Conservation (phyloP, 2,113 vertebrate genomes). For the Albula glossodonta region DNA sequence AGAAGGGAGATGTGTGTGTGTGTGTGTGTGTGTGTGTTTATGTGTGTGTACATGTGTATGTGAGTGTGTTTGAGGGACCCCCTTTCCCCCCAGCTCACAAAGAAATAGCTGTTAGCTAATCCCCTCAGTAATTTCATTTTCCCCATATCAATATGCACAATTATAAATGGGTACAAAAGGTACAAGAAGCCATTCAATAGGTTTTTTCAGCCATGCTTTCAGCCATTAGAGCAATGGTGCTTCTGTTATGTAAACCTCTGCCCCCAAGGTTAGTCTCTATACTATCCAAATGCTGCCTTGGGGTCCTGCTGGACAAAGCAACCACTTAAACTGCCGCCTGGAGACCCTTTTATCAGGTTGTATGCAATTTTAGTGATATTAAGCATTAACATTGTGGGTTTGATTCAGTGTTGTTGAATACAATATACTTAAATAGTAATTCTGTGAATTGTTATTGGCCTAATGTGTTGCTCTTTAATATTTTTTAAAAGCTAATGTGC, state of each 20-base stretch:
- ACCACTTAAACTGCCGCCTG: neutral
- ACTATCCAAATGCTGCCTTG: constrained; percentile 4
- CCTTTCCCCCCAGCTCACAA: neutral
- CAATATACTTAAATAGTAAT: neutral
- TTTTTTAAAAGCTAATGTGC: neutral
- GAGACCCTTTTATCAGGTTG: neutral
- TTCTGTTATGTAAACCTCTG: constrained; percentile 14
- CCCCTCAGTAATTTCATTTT: constrained; percentile 24
- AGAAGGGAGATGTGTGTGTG: neutral
- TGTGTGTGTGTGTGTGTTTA: neutral
- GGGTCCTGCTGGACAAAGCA: constrained; percentile 11
- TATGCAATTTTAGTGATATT: neutral
- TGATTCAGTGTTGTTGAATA: neutral
- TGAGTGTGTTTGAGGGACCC: neutral
- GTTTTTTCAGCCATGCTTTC: constrained; percentile 8
- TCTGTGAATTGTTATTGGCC: neutral
- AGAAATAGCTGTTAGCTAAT: constrained; percentile 22
- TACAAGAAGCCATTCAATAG: neutral
- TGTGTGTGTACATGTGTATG: neutral
- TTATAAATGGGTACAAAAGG: constrained; percentile 23
- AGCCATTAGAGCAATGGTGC: neutral
- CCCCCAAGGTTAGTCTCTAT: constrained; percentile 27
- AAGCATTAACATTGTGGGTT: neutral
- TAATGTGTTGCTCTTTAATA: neutral
- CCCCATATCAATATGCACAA: constrained; percentile 20